Evolutionary conservation across 2,888 invertebrate species (phyloP).

Genomic region (Pollenia amentaria): DNA sequence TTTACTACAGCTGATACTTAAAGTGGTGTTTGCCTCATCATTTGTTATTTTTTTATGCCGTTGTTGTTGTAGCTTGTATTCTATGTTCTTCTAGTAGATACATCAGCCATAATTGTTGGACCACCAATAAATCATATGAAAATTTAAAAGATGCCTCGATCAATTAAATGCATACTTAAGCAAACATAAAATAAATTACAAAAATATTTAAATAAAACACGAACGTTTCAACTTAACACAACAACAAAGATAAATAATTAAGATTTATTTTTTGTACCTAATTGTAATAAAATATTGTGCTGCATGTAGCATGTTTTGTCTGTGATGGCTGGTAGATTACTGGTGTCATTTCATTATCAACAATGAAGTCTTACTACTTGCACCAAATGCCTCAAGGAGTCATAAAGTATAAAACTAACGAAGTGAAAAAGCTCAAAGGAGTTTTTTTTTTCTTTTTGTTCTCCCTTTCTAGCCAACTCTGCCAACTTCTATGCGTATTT

Average conservation of each 20-base stretch:
- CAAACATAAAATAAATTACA: slow-evolving; percentile 31
- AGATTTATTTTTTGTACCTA: background rate
- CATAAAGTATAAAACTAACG: slow-evolving; percentile 66
- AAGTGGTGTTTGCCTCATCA: slow-evolving; percentile 32
- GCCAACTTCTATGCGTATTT: background rate
- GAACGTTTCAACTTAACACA: slow-evolving; percentile 19
- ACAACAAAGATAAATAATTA: slow-evolving; percentile 2
- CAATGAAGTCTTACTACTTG: slow-evolving; percentile 15
- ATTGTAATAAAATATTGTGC: background rate
- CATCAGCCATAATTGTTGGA: slow-evolving; percentile 74
- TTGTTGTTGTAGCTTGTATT: background rate
- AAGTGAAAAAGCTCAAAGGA: slow-evolving; percentile 70
- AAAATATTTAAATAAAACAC: slow-evolving; percentile 35
- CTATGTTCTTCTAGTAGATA: slow-evolving; percentile 20
- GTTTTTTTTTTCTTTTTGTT: slow-evolving; percentile 19
- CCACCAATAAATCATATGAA: slow-evolving; percentile 50
- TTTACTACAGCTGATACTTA: slow-evolving; percentile 13
- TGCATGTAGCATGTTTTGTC: slow-evolving; percentile 10
- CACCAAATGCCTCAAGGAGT: slow-evolving; percentile 60
- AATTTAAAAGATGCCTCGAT: slow-evolving; percentile 50
- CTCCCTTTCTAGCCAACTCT: slow-evolving; percentile 29
- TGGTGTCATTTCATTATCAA: slow-evolving; percentile 40
- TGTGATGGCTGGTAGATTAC: slow-evolving; percentile 12
- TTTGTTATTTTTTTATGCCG: background rate
- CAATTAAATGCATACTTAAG: slow-evolving; percentile 43